A percentile compares a stretch with the other conserved stretches of the same genome.
These are phyloP conservation scores for Callyntrura guangdongensis DNA, from an alignment of 2,888 invertebrate species.

Conservation along the genomic window DNA sequence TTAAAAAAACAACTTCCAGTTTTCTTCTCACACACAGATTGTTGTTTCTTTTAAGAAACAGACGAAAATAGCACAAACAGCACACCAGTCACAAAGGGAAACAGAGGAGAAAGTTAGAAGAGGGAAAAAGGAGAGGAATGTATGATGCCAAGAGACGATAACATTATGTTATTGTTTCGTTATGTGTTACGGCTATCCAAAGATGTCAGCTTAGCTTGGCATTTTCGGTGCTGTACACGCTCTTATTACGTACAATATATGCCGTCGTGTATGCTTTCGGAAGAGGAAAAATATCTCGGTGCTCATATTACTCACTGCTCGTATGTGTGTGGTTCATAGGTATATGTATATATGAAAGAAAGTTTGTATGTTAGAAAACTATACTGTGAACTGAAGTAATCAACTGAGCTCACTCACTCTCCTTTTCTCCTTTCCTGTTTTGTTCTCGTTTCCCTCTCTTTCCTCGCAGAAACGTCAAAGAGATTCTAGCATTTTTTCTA, in stretches of 20 bases:
- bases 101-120: neutral
- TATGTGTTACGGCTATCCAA: neutral
- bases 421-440: slow-evolving; percentile 35
- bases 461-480: slow-evolving; percentile 59
- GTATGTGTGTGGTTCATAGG: neutral
- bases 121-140: neutral
- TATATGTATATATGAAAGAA: neutral
- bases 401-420: slow-evolving; percentile 37
- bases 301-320: neutral
- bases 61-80: slow-evolving; percentile 9
- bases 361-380: slow-evolving; percentile 13
- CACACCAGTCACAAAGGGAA: neutral
- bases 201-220: neutral
- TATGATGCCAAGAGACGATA: slow-evolving; percentile 9
- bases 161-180: slow-evolving; percentile 7
- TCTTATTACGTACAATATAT: neutral
- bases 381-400: slow-evolving; percentile 53
- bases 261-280: neutral
- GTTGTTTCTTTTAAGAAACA: neutral
- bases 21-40: neutral
- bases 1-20: neutral
- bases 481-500: slow-evolving; percentile 41
- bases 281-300: neutral
- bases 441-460: slow-evolving; percentile 63
- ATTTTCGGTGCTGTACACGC: neutral